phyloP scores from a whole-genome alignment of 1,140 invertebrate genomes.

The Aphelenchoides besseyi region DNA sequence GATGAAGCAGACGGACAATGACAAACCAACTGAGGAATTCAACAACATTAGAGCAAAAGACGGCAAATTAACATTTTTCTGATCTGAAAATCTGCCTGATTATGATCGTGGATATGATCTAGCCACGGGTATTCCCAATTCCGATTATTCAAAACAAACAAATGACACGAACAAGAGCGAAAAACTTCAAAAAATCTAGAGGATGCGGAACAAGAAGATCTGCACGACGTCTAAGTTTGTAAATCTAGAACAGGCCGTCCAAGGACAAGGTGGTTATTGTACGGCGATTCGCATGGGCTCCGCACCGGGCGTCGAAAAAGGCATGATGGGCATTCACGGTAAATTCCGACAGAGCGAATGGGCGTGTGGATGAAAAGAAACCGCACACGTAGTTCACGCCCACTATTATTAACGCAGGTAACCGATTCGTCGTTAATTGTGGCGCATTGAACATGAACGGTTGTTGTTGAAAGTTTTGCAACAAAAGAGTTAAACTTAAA shows the following conservation, averaged over 20 bases:
- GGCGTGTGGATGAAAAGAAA: background rate
- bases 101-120: too few relatives aligned
- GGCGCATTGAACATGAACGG: too few relatives aligned
- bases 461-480: too few relatives aligned
- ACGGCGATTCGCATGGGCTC: background rate
- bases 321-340: background rate
- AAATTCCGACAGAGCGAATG: background rate
- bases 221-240: background rate
- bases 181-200: background rate
- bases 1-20: too few relatives aligned
- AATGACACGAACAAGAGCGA: background rate
- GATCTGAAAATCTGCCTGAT: background rate
- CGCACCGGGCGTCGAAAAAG: background rate
- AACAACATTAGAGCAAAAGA: background rate
- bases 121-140: too few relatives aligned
- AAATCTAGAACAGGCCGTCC: constrained; percentile 1
- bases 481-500: too few relatives aligned
- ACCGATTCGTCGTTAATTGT: too few relatives aligned
- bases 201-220: background rate
- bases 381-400: too few relatives aligned
- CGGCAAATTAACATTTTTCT: background rate
- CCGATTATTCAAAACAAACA: too few relatives aligned
- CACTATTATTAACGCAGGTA: too few relatives aligned
- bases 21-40: too few relatives aligned
- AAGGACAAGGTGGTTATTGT: constrained; percentile 3